Evolutionary conservation across 2,888 invertebrate genomes (phyloP), one percentile per base, ranked within the genome.

Genomic region (Spodoptera littoralis): DNA sequence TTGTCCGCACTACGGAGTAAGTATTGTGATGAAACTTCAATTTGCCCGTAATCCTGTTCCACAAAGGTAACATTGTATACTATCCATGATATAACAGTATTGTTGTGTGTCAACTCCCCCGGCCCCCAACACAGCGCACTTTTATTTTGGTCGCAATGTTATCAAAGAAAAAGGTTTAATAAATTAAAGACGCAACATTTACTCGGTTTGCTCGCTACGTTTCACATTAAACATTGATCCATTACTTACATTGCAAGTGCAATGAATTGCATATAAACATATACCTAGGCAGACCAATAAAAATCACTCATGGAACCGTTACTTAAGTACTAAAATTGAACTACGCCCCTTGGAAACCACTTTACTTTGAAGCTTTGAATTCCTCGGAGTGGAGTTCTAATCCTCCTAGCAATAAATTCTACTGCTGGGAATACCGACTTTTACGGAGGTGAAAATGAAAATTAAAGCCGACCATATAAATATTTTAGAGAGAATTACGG

Each of bases 381-480:
- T 73, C 36, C 59, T 64, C 54, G 12, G 52, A 67, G 63, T 73
- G 67, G 46, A 73, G 53, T 68, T 64, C 57, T 69, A 73, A 73
- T 73, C 64, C 51, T 48, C 45, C 41, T 4, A 64, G 60, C 53
- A 57, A 57, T 73, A 64, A 69, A 72, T 73, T 60, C 45, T 51
- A 48, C 48, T 41, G 49, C 36, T 47, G 30, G 53, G 9, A 58
- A 59, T 27, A 49, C 44, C 13, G 30, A 52, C 68, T 44, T 67
- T 60, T 43, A 51, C 11, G 27, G 9, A 52, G 46, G 48, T 22
- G 44, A 52, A 67, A 57, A 60, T 54, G 9, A 54, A 70, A 70
- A 57, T 61, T 65, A 47, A 66, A 61, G 54, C 24, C 3, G 11
- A 4, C 6, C 27, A 42, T 44, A 30, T 52, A 46, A 43, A 46